Evolutionary conservation across 2,797 vertebrate genomes (phyloP).

Genomic region (Lycodopsis pacificus): DNA sequence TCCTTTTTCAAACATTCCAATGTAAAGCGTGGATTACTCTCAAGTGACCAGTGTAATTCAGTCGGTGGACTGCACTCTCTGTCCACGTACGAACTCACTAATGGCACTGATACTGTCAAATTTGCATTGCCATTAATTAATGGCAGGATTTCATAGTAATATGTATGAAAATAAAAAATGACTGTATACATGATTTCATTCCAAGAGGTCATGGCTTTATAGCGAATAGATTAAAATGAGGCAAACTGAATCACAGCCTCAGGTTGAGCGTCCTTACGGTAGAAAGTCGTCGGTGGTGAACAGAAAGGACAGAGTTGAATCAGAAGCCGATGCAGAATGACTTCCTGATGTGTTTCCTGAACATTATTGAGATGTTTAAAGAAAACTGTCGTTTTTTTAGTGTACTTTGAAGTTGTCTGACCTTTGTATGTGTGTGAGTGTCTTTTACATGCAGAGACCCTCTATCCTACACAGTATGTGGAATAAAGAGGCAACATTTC

Average conservation of each 20-base stretch:
- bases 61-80: slow-evolving; percentile 4
- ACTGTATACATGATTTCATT: neutral
- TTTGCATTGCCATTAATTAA: slow-evolving; percentile 16
- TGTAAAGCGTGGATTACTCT: slow-evolving; percentile 5
- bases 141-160: slow-evolving; percentile 3
- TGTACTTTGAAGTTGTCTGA: slow-evolving; percentile 18
- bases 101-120: neutral
- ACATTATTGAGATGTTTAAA: slow-evolving; percentile 19
- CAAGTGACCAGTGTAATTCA: slow-evolving; percentile 19
- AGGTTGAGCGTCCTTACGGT: slow-evolving; percentile 17
- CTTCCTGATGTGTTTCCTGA: slow-evolving; percentile 9
- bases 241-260: slow-evolving; percentile 15
- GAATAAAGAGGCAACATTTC: slow-evolving; percentile 5
- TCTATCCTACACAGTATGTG: slow-evolving; percentile 24
- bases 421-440: slow-evolving; percentile 25
- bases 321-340: slow-evolving; percentile 6
- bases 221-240: slow-evolving; percentile 11
- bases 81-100: slow-evolving; percentile 10
- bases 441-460: slow-evolving; percentile 18
- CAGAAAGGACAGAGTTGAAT: slow-evolving; percentile 29
- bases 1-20: neutral
- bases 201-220: neutral
- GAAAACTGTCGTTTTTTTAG: slow-evolving; percentile 7
- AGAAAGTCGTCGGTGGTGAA: slow-evolving; percentile 33
- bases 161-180: slow-evolving; percentile 11